Evolutionary conservation across 2,113 vertebrate species (phyloP).

Genomic region (Columba livia): DNA sequence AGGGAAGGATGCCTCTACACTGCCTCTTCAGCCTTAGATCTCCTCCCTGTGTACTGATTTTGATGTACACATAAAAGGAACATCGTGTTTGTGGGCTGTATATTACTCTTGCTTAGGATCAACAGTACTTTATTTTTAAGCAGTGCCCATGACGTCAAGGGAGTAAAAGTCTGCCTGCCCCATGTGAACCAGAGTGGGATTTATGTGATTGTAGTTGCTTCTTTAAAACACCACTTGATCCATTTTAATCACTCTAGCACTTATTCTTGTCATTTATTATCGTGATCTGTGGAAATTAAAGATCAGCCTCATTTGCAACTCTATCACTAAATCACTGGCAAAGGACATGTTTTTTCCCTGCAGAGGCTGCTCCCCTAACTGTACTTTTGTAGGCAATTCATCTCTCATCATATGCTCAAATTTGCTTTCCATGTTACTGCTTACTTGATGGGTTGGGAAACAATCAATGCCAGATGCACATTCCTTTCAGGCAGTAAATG

Average conservation of each 20-base stretch:
- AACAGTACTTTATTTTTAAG: neutral
- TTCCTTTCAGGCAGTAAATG: conserved; percentile 57
- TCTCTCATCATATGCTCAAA: conserved; percentile 29
- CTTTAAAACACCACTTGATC: neutral
- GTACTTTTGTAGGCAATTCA: neutral
- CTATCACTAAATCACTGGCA: conserved; percentile 20
- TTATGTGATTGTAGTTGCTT: neutral
- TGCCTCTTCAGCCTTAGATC: neutral
- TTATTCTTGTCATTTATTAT: neutral
- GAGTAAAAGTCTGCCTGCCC: neutral
- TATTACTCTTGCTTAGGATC: neutral
- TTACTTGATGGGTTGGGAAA: conserved; percentile 41
- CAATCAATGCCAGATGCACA: conserved; percentile 51
- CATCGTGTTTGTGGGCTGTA: accelerated
- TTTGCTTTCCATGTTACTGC: conserved; percentile 37
- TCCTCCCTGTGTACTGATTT: neutral
- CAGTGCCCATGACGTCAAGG: neutral
- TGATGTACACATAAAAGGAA: neutral
- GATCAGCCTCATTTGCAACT: neutral
- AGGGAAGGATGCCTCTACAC: neutral
- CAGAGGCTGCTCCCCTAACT: neutral
- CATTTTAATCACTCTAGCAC: neutral
- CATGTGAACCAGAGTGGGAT: neutral
- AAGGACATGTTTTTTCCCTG: neutral
- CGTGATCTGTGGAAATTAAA: neutral